phyloP scores from a whole-genome alignment of 2,888 invertebrate genomes.

The Dolichomitus sp. region DNA sequence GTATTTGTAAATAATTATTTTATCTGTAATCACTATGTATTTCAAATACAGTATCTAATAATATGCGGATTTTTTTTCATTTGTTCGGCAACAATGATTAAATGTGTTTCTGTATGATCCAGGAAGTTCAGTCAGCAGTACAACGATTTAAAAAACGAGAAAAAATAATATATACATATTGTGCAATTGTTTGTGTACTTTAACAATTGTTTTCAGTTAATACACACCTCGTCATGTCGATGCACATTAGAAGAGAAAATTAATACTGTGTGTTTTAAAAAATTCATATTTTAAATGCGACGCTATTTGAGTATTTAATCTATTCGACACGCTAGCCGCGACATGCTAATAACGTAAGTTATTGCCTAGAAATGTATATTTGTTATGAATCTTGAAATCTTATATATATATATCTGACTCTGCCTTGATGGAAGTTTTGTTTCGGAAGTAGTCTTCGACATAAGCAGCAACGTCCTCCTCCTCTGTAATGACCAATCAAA shows the following conservation, averaged over 20 bases:
- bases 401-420: slow-evolving; percentile 86
- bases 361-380: slow-evolving; percentile 26
- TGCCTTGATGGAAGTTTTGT: slow-evolving; percentile 87
- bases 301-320: slow-evolving; percentile 20
- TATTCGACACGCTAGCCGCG: background rate
- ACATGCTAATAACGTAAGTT: slow-evolving; percentile 22
- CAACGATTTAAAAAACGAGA: slow-evolving; percentile 21
- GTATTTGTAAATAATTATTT: slow-evolving; percentile 67
- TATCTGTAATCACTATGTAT: slow-evolving; percentile 64
- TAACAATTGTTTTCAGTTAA: slow-evolving; percentile 27
- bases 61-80: slow-evolving; percentile 28
- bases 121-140: slow-evolving; percentile 14
- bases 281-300: slow-evolving; percentile 12
- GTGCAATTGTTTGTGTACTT: slow-evolving; percentile 28
- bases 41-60: slow-evolving; percentile 63
- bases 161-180: slow-evolving; percentile 31
- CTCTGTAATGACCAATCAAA: slow-evolving; percentile 85
- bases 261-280: slow-evolving; percentile 51
- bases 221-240: slow-evolving; percentile 6
- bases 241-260: background rate
- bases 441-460: slow-evolving; percentile 87
- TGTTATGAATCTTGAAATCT: slow-evolving; percentile 27
- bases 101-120: slow-evolving; percentile 39
- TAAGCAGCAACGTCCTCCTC: slow-evolving; percentile 87
- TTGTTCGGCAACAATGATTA: slow-evolving; percentile 12